Conservation (phyloP, 2,888 invertebrate species). For the Drosophila rubida region DNA sequence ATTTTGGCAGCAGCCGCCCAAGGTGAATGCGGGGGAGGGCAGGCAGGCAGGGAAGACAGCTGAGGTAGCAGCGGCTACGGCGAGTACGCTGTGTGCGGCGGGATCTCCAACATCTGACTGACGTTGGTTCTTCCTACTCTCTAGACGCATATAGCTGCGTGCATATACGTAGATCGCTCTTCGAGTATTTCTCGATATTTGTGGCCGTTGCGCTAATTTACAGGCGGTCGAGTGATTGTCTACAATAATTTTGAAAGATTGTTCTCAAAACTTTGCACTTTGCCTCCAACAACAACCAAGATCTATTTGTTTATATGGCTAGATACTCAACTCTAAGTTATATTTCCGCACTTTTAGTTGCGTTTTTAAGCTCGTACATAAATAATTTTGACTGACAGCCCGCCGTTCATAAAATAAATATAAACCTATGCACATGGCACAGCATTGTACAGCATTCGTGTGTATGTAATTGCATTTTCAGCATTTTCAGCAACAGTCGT, state of each 20-base stretch:
- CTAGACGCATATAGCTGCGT: not conserved
- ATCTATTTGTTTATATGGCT: conserved; percentile 6
- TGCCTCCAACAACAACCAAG: conserved; percentile 30
- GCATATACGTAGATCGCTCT: not conserved
- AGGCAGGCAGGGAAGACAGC: not conserved
- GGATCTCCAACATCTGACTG: conserved; percentile 34
- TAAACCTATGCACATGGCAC: conserved; percentile 7
- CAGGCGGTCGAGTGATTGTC: conserved; percentile 57
- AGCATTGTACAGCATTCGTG: conserved; percentile 2
- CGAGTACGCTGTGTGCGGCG: conserved; percentile 17
- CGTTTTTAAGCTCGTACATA: conserved; percentile 44
- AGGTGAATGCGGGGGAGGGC: conserved; percentile 49
- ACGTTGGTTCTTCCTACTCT: conserved; percentile 44
- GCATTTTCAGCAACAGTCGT: conserved; percentile 30
- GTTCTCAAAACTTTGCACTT: conserved; percentile 57
- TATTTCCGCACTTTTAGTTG: conserved; percentile 61
- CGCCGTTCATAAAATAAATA: conserved; percentile 47
- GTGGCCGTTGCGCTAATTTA: conserved; percentile 53
- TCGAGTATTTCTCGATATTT: conserved; percentile 13
- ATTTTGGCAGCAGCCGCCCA: conserved; percentile 56
- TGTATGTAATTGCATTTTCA: conserved; percentile 18
- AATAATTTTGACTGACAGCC: conserved; percentile 64
- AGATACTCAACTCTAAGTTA: conserved; percentile 54
- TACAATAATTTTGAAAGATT: conserved; percentile 69
- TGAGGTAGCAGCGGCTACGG: not conserved